phyloP scores from a whole-genome alignment of 2,888 invertebrate species.

The Macaria liturata region DNA sequence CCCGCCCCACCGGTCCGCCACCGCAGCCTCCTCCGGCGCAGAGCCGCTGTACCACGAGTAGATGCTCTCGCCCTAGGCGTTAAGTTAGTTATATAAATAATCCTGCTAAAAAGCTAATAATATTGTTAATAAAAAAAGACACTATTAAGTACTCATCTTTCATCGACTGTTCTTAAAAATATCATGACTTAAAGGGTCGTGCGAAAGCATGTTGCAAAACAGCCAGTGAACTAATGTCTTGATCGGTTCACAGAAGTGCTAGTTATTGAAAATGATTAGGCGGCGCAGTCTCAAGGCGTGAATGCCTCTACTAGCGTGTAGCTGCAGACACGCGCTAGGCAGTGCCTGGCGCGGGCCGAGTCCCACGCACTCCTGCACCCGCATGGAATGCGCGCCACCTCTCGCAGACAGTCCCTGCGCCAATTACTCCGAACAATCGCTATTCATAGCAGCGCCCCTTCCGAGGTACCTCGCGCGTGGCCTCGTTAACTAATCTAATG shows the following conservation, averaged over 20 bases:
- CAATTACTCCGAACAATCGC: conserved; percentile 4
- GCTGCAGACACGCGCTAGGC: background rate
- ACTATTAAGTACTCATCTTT: no score
- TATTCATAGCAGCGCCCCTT: conserved; percentile 8
- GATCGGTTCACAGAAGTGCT: no score
- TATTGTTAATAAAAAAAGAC: no score
- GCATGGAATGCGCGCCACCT: conserved; percentile 13
- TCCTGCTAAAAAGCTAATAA: no score
- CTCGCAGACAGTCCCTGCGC: conserved; percentile 1
- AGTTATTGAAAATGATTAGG: no score
- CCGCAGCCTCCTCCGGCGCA: conserved; percentile 78
- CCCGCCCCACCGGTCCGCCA: conserved; percentile 90
- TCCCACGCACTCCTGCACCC: conserved; percentile 11
- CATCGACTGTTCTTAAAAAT: no score
- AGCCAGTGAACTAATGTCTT: no score
- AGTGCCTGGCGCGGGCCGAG: conserved; percentile 13
- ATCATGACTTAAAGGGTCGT: no score
- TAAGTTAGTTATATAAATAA: no score
- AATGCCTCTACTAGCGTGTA: no score
- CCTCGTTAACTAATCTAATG: conserved; percentile 1
- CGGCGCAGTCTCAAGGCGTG: no score
- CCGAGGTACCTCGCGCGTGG: conserved; percentile 3
- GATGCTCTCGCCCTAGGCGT: conserved; percentile 87
- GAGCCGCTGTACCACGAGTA: conserved; percentile 92
- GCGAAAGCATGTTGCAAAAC: no score